A percentile compares a stretch with the other conserved stretches of the same genome.
These are phyloP conservation scores for Euwallacea similis DNA, from an alignment of 1,140 invertebrate genomes.

Conservation along the genomic window DNA sequence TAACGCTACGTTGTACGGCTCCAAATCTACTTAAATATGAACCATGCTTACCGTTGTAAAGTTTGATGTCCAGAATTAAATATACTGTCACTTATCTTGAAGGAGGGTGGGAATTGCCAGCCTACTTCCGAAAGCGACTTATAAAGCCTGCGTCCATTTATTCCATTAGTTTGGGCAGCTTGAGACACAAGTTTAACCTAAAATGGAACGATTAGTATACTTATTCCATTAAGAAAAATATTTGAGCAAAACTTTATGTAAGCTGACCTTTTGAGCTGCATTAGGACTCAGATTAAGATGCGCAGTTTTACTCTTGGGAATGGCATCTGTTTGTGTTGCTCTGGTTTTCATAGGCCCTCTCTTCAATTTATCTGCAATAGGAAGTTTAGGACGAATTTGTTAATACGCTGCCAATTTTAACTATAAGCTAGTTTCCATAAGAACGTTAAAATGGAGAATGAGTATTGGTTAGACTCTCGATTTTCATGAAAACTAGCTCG, in stretches of 20 bases:
- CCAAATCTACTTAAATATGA: not conserved
- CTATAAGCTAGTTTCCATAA: too few species aligned
- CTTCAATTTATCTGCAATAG: slow-evolving; percentile 73
- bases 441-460: too few species aligned
- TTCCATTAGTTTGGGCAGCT: slow-evolving; percentile 84
- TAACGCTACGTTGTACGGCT: too few species aligned
- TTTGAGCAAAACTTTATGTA: not conserved
- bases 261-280: slow-evolving; percentile 61
- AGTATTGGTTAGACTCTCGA: too few species aligned
- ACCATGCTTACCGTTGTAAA: not conserved
- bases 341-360: slow-evolving; percentile 87
- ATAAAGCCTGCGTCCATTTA: slow-evolving; percentile 71
- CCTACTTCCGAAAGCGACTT: slow-evolving; percentile 84
- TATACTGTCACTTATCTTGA: slow-evolving; percentile 1
- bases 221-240: not conserved
- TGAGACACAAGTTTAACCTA: slow-evolving; percentile 86
- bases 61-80: not conserved
- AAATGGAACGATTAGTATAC: not conserved
- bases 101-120: slow-evolving; percentile 44
- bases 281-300: slow-evolving; percentile 72
- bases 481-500: not conserved
- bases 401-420: too few species aligned
- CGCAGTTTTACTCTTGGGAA: slow-evolving; percentile 68
- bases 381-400: not conserved
- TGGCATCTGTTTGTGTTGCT: slow-evolving; percentile 87